phyloP scores from a whole-genome alignment of 2,797 vertebrate species.

The Craterocephalus amniculus region DNA sequence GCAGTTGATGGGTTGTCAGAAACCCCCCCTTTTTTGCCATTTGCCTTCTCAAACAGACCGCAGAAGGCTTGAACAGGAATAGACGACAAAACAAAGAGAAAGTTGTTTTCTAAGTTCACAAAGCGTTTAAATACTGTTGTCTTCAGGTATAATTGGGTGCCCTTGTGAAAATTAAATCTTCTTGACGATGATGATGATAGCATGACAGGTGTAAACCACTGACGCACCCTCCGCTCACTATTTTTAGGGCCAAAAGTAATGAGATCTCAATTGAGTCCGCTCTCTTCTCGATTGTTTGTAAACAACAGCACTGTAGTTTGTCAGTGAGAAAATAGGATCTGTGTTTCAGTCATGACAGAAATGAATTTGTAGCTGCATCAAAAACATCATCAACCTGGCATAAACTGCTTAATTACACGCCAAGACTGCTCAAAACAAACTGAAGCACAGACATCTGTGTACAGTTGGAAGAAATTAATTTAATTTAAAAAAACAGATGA shows the following conservation, averaged over 20 bases:
- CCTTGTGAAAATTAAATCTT: conserved; percentile 60
- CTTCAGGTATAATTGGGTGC: conserved; percentile 54
- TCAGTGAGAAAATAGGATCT: conserved; percentile 40
- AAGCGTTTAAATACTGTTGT: conserved; percentile 38
- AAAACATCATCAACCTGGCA: conserved; percentile 49
- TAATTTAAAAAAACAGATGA: conserved; percentile 49
- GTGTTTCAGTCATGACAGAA: conserved; percentile 18
- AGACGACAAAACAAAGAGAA: conserved; percentile 48
- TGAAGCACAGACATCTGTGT: conserved; percentile 17
- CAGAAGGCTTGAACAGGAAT: conserved; percentile 56
- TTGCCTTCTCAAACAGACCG: conserved; percentile 53
- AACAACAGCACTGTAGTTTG: conserved; percentile 50
- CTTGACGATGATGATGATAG: conserved; percentile 20
- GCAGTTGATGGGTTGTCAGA: conserved; percentile 81
- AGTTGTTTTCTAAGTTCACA: conserved; percentile 54
- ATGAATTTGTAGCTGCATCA: conserved; percentile 34
- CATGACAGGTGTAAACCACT: conserved; percentile 42
- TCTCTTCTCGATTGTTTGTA: conserved; percentile 61
- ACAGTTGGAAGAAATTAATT: conserved; percentile 33
- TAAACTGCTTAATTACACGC: conserved; percentile 64
- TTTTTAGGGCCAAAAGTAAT: conserved; percentile 39
- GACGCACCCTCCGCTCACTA: conserved; percentile 20
- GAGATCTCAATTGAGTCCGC: conserved; percentile 53
- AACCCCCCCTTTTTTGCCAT: conserved; percentile 66
- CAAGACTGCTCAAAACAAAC: conserved; percentile 46